Base-by-base conservation (phyloP, 92 coral and sea anemone species). In the Isaurus tuberculatus region DNA sequence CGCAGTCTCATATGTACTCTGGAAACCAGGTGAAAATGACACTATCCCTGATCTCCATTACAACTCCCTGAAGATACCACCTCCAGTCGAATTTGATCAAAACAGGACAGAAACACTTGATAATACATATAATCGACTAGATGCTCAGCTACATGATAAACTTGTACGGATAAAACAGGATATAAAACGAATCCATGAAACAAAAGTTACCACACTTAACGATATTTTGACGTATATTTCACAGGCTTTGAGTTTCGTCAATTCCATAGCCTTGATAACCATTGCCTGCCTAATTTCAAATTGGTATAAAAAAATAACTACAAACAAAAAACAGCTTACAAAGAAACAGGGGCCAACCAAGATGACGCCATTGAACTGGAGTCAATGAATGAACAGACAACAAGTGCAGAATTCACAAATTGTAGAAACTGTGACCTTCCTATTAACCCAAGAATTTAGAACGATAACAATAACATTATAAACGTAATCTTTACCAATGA, bases 161-260 rank as follows among this genome's bases (percentile, higher is more conserved):
- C 55, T 83, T 13, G 26, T 42, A 14, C 17, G 28, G 6, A 25
- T 72, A 17, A 29, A 9, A 17, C 51, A 83, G 8, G 51, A 72
- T 53, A 72, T 70, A 17, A 29, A 36, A 31, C 28, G 60, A 34
- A 73, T 84, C 42, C 61, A 34, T 17, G 83, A 84, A 74, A 37
- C 83, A 30, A 55, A 63, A 34, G 40, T 68, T 32, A 73, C 72
- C 19, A 60, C 77, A 0, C 53, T 42, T 26, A 79, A 51, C 6
- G 72, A 72, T 43, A 27, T 72, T 19, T 30, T 72, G 67, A 84
- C 81, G 16, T 84, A 84, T 37, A 27, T 84, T 6, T 44, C 87
- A 16, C 48, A 72, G 29, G 32, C 81, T 33, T 51, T 72, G 42
- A 63, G 40, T 25, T 26, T 70, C 17, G 27, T 83, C 65, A 46